These are phyloP conservation scores for Ellobium chinense DNA, from an alignment of 2,888 invertebrate species.

Conservation along the genomic window DNA sequence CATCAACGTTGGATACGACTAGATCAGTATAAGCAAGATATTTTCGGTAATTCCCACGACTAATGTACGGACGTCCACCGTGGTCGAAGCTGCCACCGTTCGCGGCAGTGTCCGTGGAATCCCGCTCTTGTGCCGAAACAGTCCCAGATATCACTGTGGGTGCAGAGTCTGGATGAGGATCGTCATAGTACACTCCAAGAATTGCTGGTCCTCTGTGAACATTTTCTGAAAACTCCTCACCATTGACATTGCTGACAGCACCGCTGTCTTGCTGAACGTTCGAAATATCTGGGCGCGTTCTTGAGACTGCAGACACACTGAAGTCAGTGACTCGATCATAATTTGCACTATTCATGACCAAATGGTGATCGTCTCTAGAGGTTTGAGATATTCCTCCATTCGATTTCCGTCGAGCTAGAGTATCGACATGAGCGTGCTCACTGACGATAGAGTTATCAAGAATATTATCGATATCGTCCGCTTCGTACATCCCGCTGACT, in stretches of 20 bases:
- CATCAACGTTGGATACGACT: slow-evolving; percentile 7
- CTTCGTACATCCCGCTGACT: slow-evolving; percentile 54
- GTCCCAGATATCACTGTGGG: too few species aligned
- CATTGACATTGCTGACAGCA: too few species aligned
- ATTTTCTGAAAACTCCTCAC: too few species aligned
- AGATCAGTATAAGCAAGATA: background rate
- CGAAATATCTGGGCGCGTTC: background rate
- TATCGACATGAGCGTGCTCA: background rate
- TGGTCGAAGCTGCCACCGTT: background rate
- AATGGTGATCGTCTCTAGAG: background rate
- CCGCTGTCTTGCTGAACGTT: background rate
- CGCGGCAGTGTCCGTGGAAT: background rate
- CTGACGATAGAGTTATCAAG: slow-evolving; percentile 35
- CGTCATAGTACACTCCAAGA: background rate
- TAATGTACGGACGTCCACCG: background rate
- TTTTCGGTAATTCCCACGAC: background rate
- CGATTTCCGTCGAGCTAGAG: background rate
- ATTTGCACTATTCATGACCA: background rate
- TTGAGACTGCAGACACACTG: background rate
- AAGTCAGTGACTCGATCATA: background rate
- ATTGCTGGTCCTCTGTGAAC: too few species aligned
- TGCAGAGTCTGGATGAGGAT: background rate
- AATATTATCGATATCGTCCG: slow-evolving; percentile 61
- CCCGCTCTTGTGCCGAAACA: background rate
- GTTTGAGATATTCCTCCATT: too few species aligned